Base-by-base conservation (phyloP, 2,888 invertebrate genomes). In the Pristionchus arcanus region DNA sequence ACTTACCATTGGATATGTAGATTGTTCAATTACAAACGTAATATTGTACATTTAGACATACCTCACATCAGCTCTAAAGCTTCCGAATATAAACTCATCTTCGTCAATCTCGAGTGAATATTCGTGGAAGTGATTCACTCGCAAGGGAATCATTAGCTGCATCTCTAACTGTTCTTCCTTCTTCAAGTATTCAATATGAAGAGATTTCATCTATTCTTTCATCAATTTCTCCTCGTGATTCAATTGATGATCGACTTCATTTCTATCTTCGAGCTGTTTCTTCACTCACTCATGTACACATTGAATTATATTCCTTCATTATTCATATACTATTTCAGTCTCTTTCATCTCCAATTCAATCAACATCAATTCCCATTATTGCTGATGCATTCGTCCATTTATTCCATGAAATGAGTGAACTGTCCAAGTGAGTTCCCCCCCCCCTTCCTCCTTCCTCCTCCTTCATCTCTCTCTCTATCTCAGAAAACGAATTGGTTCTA, bases 321-420 rank as follows among this genome's bases (percentile, higher is more conserved):
- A 49, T 49, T 49, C 42, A 49, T 49, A 49, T 49, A 7, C n/a
- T 21, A 63, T 4, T 74, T 88, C 55, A 77, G 74, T 28, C 25
- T 55, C 88, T 88, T 25, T 88, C 88, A 5, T 34, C 88, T 55
- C 21, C 74, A 31, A 77, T 88, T 4, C 55, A 28, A 21, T 37
- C 77, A 16, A 31, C 88, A 31, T 25, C 77, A n/a, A 74, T 94
- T 15, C 91, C 92, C 1, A 88, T 94, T 13, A 91, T 94, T 66
- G 93, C 93, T 25, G 94, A 94, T 74, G 93, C 93, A 7, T 91
- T 93, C 53, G 91, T 94, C 37, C 92, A 94, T 91, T 92, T 93
- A 90, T 94, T 94, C 91, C 92, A 91, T 84, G 92, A 94, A 37
- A 66, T 94, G 89, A 92, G 93, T 90, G 89, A 91, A n/a, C 86